Base-by-base conservation (phyloP, 1,140 invertebrate species). In the Scaptomyza hsui region DNA sequence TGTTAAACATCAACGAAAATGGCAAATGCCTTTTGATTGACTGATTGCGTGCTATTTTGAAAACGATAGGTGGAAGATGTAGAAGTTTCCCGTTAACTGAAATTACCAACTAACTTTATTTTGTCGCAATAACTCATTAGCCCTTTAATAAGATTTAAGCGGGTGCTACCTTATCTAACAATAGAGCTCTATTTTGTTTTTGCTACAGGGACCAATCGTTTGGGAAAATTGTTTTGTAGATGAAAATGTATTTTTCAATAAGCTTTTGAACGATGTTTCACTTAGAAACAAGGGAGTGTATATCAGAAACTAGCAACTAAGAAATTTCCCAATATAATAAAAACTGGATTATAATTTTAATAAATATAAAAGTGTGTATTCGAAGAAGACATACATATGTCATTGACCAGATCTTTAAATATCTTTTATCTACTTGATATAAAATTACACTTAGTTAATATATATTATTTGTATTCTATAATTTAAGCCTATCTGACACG, bases 1-100 rank as follows among this genome's bases (percentile, higher is more conserved):
- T 78, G 18, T 29, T 29, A 26, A 29, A 26, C 13, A 69, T 7
- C 12, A 44, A 21, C 55, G 12, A 37, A 29, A 29, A 47, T 47
- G 65, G 26, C 35, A 78, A 56, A 68, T 64, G 60, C 65, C 64
- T 49, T 86, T 77, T 81, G 81, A 85, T 85, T 80, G 77, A 49
- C 59, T 35, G 39, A 10, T 86, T 44, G 80, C 80, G 81, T 85
- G 80, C 12, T 13, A 37, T 24, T n/a, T 21, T n/a, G 21, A 26
- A n/a, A 45, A 5, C 32, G 5, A 19, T 10, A 32, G 16, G 37
- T 60, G 47, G 37, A 44, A 52, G 41, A 39, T 21, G 15, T 60
- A 44, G 9, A 52, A 42, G 16, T 9, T 41, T 10, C 44, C 48
- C 49, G 32, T 7, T 56, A 41, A 44, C 37, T 13, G 24, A 19